Conservation (phyloP, 2,113 vertebrate species). For the Lanius ludovicianus region DNA sequence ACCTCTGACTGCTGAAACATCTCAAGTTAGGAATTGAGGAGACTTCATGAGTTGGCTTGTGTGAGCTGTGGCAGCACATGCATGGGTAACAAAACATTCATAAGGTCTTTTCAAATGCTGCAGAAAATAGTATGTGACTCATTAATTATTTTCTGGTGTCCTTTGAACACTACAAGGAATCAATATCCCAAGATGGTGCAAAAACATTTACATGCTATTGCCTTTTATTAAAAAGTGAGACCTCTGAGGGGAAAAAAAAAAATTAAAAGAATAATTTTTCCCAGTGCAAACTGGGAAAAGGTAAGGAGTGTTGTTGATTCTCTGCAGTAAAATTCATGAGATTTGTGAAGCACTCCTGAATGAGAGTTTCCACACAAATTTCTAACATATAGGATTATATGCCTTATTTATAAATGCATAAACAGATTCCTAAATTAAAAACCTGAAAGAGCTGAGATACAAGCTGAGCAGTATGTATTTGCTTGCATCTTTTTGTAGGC, state of each 20-base stretch:
- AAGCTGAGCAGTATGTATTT: not conserved
- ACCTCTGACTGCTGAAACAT: not conserved
- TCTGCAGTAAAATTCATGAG: not conserved
- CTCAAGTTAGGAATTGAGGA: not conserved
- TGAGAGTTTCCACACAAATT: not conserved
- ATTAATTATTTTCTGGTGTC: not conserved
- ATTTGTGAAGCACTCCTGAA: not conserved
- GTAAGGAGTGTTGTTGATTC: not conserved
- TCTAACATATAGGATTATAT: not conserved
- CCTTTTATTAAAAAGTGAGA: not conserved
- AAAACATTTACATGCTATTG: not conserved
- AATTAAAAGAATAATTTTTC: not conserved
- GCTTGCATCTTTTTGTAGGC: not conserved
- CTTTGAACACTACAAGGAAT: not conserved
- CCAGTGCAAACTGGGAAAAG: not conserved
- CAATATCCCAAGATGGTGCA: not conserved
- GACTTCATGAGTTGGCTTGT: rapidly evolving
- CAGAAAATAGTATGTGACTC: not conserved
- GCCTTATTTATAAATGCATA: not conserved
- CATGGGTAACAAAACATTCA: not conserved
- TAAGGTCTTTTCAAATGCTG: not conserved
- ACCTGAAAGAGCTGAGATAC: not conserved
- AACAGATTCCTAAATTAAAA: not conserved
- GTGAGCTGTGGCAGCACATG: not conserved
- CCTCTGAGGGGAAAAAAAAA: not conserved